Evolutionary conservation across 1,140 invertebrate genomes (phyloP).

Genomic region (Latrodectus geometricus): DNA sequence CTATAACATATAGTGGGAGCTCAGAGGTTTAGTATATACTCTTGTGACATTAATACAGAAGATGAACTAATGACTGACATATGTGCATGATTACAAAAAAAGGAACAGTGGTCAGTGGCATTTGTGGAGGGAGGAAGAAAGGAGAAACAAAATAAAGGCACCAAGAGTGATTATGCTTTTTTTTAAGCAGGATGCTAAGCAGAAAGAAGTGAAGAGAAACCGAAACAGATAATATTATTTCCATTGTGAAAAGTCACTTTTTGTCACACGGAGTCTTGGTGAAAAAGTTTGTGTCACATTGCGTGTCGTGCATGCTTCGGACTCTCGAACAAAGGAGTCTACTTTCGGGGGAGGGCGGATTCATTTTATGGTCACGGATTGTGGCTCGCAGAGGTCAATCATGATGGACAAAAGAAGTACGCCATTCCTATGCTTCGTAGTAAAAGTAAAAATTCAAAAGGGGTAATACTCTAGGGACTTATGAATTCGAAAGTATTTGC

Average conservation of each 20-base stretch:
- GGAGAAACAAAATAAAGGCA: constrained; percentile 4
- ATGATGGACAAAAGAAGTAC: constrained; percentile 21
- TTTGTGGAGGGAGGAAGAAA: neutral
- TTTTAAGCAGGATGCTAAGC: constrained; percentile 44
- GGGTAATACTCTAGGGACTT: neutral
- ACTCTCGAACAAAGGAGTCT: constrained; percentile 29
- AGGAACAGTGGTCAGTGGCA: constrained; percentile 23
- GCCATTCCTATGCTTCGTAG: neutral
- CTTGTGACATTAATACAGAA: too few species aligned
- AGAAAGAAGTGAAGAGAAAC: neutral
- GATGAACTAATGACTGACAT: neutral
- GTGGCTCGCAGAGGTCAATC: constrained; percentile 24
- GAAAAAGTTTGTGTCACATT: constrained; percentile 35
- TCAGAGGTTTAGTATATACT: too few species aligned
- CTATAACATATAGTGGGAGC: too few species aligned
- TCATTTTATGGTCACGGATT: constrained; percentile 23
- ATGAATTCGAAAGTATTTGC: neutral
- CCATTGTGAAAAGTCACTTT: constrained; percentile 28
- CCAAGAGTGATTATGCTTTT: neutral
- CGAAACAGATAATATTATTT: constrained; percentile 9
- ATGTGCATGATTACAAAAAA: neutral
- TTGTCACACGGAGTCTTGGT: neutral
- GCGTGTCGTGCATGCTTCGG: constrained; percentile 40
- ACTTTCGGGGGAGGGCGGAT: constrained; percentile 1
- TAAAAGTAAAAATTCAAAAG: neutral